phyloP scores from a whole-genome alignment of 2,888 invertebrate genomes.

The Acholoe squamosa region DNA sequence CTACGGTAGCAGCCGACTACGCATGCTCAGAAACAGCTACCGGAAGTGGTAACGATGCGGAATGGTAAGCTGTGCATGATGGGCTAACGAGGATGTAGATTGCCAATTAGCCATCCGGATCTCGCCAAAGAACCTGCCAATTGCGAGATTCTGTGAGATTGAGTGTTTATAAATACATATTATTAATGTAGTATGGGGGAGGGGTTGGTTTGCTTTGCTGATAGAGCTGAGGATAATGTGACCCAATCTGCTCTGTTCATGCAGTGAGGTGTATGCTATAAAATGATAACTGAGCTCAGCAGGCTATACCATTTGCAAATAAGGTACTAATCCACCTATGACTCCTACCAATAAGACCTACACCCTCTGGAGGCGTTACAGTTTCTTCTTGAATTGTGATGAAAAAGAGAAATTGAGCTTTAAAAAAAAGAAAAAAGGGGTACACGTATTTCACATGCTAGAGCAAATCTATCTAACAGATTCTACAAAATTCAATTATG shows the following conservation, averaged over 20 bases:
- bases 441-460: no score
- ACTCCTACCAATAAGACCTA: no score
- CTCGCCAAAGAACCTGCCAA: background rate
- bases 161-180: background rate
- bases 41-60: conserved; percentile 26
- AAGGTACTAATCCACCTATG: no score
- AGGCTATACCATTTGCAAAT: no score
- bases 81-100: conserved; percentile 19
- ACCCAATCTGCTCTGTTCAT: background rate
- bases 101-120: background rate
- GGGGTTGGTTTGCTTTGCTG: background rate
- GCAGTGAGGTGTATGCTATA: background rate
- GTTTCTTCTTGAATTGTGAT: no score
- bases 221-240: background rate
- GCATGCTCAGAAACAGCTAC: background rate
- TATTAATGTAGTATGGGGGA: background rate
- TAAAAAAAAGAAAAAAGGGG: no score
- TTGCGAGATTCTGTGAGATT: background rate
- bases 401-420: no score
- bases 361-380: no score
- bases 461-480: no score
- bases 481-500: no score
- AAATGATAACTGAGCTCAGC: background rate
- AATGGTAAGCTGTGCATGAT: background rate
- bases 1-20: background rate